Base-by-base conservation (phyloP, 2,113 vertebrate genomes). In the Onychostoma macrolepis region DNA sequence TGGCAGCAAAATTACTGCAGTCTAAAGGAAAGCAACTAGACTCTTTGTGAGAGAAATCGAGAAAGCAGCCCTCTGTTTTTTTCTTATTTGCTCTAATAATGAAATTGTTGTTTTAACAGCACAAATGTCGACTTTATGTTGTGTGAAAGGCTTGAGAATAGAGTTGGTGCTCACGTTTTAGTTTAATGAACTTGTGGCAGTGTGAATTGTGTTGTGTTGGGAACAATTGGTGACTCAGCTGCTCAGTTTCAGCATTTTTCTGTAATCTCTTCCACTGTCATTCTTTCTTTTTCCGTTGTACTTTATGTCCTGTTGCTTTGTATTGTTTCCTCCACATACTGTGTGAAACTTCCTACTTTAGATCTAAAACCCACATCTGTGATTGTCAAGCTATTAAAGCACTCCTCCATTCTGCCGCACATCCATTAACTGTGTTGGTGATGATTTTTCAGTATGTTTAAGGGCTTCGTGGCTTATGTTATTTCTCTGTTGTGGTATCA, bases 1-100 rank as follows among this genome's bases (percentile, higher is more conserved):
- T 56, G 67, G 82, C 82, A 56, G 82, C 65, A 56, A 74, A 84
- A 84, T 74, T 1, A 41, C 82, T 56, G 67, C 77, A 24, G 19
- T 78, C 58, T 69, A 38, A 50, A 83, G 43, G 2, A 74, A 36
- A 50, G 28, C 17, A 74, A 9, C 21, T 26, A 36, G 7, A 56
- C 41, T 45, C 80, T 82, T 82, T 67, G 17, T 83, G 41, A 69
- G 41, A 33, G 63, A 81, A 65, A 65, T 17, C 13, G 6, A 45
- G 1, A 48, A 36, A 63, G 58, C 12, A 67, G 24, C 12, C 4
- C 67, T 48, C 0, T 83, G 81, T 83, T 36, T 36, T 53, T 5
- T 45, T 53, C 30, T 67, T 67, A 69, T 48, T 67, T 82, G 15
- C 38, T 45, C 24, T 10, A n/a, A 74, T 36, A 58, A 84, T 28